Conservation (phyloP, 2,797 vertebrate species). For the Hybognathus amarus region DNA sequence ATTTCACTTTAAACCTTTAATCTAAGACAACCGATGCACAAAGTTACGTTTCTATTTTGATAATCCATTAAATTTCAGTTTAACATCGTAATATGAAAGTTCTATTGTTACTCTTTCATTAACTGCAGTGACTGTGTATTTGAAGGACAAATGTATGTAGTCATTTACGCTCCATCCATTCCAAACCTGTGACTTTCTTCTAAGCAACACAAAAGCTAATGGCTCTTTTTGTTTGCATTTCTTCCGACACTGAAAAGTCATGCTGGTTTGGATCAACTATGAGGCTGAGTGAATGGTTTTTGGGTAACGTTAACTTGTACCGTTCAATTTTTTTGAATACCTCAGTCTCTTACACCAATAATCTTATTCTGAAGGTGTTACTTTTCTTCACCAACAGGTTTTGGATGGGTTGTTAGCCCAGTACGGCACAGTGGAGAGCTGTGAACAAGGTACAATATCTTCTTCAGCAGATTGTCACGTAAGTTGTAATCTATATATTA, state of each 20-base stretch:
- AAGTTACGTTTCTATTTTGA: not conserved
- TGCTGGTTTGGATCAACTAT: not conserved
- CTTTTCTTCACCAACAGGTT: constrained; percentile 76
- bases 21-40: not conserved
- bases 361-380: constrained; percentile 5
- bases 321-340: too few species aligned
- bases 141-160: not conserved
- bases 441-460: constrained; percentile 91
- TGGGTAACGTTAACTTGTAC: not conserved
- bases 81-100: not conserved
- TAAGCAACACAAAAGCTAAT: not conserved
- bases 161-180: not conserved
- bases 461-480: not conserved
- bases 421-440: constrained; percentile 97
- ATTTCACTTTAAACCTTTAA: not conserved
- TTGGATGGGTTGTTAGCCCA: constrained; percentile 95
- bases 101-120: not conserved
- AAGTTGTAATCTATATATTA: not conserved
- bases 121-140: not conserved
- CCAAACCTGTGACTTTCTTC: not conserved
- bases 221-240: not conserved
- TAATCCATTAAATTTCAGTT: not conserved
- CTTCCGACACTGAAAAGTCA: not conserved
- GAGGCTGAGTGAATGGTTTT: not conserved
- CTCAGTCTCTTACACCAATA: constrained; percentile 50